Percentiles rank a stretch among this genome's conserved stretches.
phyloP scores from a whole-genome alignment of 2,888 invertebrate species.

The Acanthosepion esculentum region DNA sequence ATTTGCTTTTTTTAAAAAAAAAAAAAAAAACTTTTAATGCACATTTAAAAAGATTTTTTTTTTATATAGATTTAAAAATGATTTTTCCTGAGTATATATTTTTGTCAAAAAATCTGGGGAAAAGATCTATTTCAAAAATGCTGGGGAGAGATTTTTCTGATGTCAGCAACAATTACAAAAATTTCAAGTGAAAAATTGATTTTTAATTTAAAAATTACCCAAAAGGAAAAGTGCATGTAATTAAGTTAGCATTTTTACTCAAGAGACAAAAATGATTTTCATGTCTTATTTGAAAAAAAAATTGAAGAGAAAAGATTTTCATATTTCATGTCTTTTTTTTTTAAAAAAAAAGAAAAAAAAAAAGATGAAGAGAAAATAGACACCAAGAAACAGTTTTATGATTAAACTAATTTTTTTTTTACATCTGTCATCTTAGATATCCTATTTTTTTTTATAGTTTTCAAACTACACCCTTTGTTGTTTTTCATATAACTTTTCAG shows the following conservation, averaged over 20 bases:
- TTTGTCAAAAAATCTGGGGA: neutral
- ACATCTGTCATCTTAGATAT: no score
- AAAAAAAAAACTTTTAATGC: neutral
- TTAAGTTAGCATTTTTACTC: neutral
- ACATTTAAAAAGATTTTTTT: neutral
- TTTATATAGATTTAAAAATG: neutral
- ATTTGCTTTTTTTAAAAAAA: neutral
- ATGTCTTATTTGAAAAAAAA: no score
- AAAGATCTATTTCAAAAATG: neutral
- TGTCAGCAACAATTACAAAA: conserved; percentile 14
- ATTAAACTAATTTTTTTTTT: no score
- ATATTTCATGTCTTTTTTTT: no score
- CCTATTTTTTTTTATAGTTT: no score
- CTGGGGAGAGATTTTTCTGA: neutral
- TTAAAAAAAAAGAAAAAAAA: no score
- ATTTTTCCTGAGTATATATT: conserved; percentile 33
- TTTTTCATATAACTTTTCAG: no score
- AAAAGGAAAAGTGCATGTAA: neutral
- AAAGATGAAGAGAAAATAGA: no score
- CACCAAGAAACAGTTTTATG: no score
- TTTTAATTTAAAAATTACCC: neutral
- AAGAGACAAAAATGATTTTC: no score
- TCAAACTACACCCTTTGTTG: no score
- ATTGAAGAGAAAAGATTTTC: no score
- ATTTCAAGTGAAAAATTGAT: neutral